phyloP scores from a whole-genome alignment of 2,888 invertebrate species.

The Leptura quadrifasciata region DNA sequence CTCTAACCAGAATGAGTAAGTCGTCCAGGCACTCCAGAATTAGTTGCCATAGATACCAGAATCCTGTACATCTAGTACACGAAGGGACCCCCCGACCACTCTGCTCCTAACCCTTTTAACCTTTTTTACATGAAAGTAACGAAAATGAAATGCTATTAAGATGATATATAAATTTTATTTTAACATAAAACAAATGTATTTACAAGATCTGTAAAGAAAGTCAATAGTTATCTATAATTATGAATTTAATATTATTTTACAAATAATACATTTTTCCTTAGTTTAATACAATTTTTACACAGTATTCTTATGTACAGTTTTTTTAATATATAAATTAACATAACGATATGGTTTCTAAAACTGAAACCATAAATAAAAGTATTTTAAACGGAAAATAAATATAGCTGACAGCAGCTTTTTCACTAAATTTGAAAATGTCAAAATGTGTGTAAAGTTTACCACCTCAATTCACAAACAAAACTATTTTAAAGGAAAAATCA shows the following conservation, averaged over 20 bases:
- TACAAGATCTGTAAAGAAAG: not conserved
- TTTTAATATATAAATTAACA: not conserved
- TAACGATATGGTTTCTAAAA: constrained; percentile 3
- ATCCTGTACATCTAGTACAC: too few species aligned
- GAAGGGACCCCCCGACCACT: too few species aligned
- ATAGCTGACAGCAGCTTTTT: constrained; percentile 16
- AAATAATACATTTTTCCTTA: constrained; percentile 19
- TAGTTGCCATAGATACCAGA: too few species aligned
- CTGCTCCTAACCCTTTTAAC: too few species aligned
- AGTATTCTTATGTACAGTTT: constrained; percentile 14
- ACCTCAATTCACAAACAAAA: too few species aligned
- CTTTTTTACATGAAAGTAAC: too few species aligned
- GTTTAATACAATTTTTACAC: constrained; percentile 5
- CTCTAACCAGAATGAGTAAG: too few species aligned
- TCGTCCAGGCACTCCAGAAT: too few species aligned
- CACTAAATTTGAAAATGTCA: too few species aligned
- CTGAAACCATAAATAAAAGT: constrained; percentile 3
- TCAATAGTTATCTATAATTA: not conserved
- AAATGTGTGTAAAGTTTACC: too few species aligned
- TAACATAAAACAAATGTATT: not conserved
- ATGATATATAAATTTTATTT: not conserved
- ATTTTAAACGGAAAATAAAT: constrained; percentile 6
- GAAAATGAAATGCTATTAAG: too few species aligned
- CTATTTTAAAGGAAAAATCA: not conserved
- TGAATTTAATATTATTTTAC: not conserved